Base-by-base conservation (phyloP, 1,140 invertebrate species). In the Leptopilina boulardi region DNA sequence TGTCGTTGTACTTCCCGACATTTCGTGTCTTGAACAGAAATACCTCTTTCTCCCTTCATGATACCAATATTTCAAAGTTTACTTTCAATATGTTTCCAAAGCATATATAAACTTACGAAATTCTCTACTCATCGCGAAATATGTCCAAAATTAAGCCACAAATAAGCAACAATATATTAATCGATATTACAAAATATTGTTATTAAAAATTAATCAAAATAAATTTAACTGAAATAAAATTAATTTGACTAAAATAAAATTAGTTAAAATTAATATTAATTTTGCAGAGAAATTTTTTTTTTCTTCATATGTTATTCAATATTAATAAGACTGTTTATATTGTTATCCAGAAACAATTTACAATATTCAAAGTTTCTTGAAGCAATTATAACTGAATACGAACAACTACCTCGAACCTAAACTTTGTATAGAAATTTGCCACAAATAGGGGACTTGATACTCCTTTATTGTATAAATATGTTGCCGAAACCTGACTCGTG, bases 1-100 rank as follows among this genome's bases (percentile, higher is more conserved):
- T 66, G 56, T 66, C 23, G 56, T 30, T 66, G 10, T 30, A 66
- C 56, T 30, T 0, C 47, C n/a, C 11, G 15, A 66, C 23, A 34
- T 30, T 13, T 66, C 26, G 56, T 30, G 15, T 66, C 26, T 59
- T 51, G 4, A 59, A 23, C 54, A 59, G 54, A 59, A 59, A 59
- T 23, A 59, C 10, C 21, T 21, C 21, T 21, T 19, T 0, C 21
- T 19, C 19, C 11, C 8, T 59, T 10, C 54, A 19, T 10, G 54
- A 4, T 59, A 59, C 8, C 18, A 59, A 23, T 21, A 59, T 66
- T 66, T 34, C 56, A 66, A 66, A 13, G 23, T n/a, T 59, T 66
- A 26, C 23, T 30, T 66, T 30, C 26, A 11, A 66, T n/a, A 66
- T 30, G 23, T 5, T 15, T 23, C 13, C 8, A 21, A 21, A 2